These are phyloP conservation scores for Ypsolopha scabrella DNA, from an alignment of 2,888 invertebrate species.

Conservation along the genomic window DNA sequence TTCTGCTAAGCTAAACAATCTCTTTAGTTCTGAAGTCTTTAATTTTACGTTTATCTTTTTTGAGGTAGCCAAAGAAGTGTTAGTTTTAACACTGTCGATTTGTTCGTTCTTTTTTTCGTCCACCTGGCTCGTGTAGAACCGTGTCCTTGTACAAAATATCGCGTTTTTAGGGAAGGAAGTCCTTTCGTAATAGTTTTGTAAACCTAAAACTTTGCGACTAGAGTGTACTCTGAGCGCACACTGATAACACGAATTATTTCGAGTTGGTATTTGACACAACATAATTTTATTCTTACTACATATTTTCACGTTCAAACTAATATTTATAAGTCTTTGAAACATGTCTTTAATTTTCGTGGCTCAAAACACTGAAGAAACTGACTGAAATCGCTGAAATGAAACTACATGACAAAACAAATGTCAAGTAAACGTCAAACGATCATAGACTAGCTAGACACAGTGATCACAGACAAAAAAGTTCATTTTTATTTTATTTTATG, in stretches of 20 bases:
- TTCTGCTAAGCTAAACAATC: conserved; percentile 70
- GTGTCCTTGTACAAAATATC: conserved; percentile 31
- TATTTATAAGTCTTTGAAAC: conserved; percentile 45
- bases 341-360: conserved; percentile 26
- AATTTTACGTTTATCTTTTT: conserved; percentile 58
- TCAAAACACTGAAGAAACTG: background rate
- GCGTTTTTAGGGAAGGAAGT: conserved; percentile 30
- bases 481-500: no score
- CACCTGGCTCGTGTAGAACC: conserved; percentile 48
- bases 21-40: conserved; percentile 65
- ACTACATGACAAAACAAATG: background rate
- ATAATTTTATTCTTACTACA: conserved; percentile 35
- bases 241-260: conserved; percentile 39
- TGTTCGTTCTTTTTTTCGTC: conserved; percentile 43
- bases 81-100: conserved; percentile 30
- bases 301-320: conserved; percentile 42
- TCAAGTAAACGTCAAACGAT: background rate
- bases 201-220: conserved; percentile 34
- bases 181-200: conserved; percentile 46
- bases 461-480: background rate
- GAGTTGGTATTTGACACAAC: conserved; percentile 27
- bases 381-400: background rate
- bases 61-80: conserved; percentile 27
- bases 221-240: conserved; percentile 52
- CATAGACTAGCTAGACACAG: background rate